Percentiles rank a stretch among this genome's conserved stretches.
phyloP scores from a whole-genome alignment of 2,113 vertebrate species.

The Chaetodon trifascialis region DNA sequence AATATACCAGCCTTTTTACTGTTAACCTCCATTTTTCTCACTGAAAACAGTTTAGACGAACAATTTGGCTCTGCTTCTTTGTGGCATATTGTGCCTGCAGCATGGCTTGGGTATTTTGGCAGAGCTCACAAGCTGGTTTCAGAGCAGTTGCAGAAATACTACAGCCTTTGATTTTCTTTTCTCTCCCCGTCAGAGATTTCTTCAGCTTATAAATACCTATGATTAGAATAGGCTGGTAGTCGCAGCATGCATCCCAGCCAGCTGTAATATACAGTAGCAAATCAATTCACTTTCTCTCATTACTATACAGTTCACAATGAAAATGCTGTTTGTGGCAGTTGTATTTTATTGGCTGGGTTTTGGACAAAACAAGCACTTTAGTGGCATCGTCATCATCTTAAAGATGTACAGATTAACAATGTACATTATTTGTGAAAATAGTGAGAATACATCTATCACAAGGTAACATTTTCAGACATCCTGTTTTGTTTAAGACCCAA shows the following conservation, averaged over 20 bases:
- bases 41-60: constrained; percentile 56
- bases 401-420: neutral
- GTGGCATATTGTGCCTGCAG: constrained; percentile 60
- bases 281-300: constrained; percentile 23
- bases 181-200: constrained; percentile 31
- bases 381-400: neutral
- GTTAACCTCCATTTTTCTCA: constrained; percentile 58
- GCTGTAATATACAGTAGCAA: constrained; percentile 14
- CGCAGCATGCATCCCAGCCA: constrained; percentile 16
- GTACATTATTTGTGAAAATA: neutral
- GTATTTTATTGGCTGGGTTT: neutral
- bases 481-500: neutral
- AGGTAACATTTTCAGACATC: neutral
- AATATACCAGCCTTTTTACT: constrained; percentile 43
- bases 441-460: neutral
- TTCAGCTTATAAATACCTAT: constrained; percentile 34
- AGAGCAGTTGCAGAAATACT: constrained; percentile 53
- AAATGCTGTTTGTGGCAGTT: neutral
- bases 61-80: constrained; percentile 52
- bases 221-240: constrained; percentile 43
- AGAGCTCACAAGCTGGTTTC: constrained; percentile 39
- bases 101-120: constrained; percentile 53
- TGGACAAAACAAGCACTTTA: constrained; percentile 5
- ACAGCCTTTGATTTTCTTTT: constrained; percentile 51
- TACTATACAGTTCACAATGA: constrained; percentile 1